These are phyloP conservation scores for Heliocidaris erythrogramma DNA, from an alignment of 35 echinoderm and acorn worm genomes.

Conservation along the genomic window DNA sequence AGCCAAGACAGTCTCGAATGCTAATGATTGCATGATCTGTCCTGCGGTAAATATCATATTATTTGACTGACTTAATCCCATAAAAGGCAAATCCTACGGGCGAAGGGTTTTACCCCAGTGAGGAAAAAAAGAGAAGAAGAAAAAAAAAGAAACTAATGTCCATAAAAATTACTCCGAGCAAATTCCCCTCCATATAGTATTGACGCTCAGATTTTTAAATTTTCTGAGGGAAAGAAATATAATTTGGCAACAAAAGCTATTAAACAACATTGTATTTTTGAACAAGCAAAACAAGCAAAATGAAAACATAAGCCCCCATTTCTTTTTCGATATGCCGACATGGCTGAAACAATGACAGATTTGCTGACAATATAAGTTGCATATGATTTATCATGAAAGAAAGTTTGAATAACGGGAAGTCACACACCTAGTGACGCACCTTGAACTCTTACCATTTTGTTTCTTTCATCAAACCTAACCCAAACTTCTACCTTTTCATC, in stretches of 20 bases:
- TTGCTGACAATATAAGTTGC: too few species aligned
- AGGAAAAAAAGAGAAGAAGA: too few species aligned
- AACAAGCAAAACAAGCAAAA: too few species aligned
- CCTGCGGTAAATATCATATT: slow-evolving; percentile 45
- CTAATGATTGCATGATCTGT: slow-evolving; percentile 35
- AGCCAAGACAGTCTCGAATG: slow-evolving; percentile 23
- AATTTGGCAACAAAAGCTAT: too few species aligned
- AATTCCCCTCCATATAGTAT: background rate
- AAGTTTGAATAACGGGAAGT: background rate
- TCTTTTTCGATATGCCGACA: too few species aligned
- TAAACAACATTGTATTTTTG: too few species aligned
- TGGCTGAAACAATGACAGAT: too few species aligned
- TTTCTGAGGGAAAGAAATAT: too few species aligned
- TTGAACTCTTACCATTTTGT: background rate
- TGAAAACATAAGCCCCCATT: too few species aligned
- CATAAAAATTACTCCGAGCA: background rate
- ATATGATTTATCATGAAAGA: background rate
- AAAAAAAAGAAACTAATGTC: too few species aligned
- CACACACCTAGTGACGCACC: background rate
- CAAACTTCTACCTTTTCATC: background rate
- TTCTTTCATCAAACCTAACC: background rate
- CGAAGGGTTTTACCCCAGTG: too few species aligned
- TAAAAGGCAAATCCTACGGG: background rate
- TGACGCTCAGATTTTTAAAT: too few species aligned
- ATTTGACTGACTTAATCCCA: background rate